Evolutionary conservation across 2,888 invertebrate genomes (phyloP).

Genomic region (Perithous albicinctus): DNA sequence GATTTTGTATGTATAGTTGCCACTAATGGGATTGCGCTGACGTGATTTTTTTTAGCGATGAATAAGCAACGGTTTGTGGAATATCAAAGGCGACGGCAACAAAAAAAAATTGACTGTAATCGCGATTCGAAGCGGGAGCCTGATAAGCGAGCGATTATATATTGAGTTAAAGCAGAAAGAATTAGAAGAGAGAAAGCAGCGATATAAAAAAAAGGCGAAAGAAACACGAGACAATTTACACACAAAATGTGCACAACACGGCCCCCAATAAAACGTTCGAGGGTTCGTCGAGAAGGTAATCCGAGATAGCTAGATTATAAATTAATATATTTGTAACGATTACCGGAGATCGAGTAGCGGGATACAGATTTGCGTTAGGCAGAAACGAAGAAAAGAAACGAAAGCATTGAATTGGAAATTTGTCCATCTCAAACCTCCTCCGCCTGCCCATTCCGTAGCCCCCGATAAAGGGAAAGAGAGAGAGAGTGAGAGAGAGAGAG

Average conservation of each 20-base stretch:
- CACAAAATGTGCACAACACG: constrained; percentile 32
- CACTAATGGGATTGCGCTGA: constrained; percentile 66
- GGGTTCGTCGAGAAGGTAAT: constrained; percentile 64
- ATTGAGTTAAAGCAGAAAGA: constrained; percentile 15
- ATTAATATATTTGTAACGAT: constrained; percentile 79
- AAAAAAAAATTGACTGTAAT: constrained; percentile 36
- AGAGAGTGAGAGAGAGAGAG: too few species aligned
- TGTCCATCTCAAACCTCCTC: constrained; percentile 67
- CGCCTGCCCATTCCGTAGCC: constrained; percentile 58
- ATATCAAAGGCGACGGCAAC: constrained; percentile 38
- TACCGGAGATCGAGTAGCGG: constrained; percentile 50
- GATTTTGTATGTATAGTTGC: constrained; percentile 81
- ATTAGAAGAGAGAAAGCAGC: constrained; percentile 14
- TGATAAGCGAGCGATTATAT: constrained; percentile 51
- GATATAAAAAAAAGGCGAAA: constrained; percentile 1
- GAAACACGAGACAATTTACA: constrained; percentile 19
- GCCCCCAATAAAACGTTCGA: constrained; percentile 19
- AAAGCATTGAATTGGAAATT: constrained; percentile 46
- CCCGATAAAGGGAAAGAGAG: constrained; percentile 54
- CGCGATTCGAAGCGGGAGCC: constrained; percentile 55
- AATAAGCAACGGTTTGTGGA: constrained; percentile 47
- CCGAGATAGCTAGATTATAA: constrained; percentile 78
- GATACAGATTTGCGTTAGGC: constrained; percentile 46
- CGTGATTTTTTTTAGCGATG: constrained; percentile 45
- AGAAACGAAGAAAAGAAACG: constrained; percentile 19